Evolutionary conservation across 2,113 vertebrate species (phyloP).

Genomic region (Paralichthys olivaceus): DNA sequence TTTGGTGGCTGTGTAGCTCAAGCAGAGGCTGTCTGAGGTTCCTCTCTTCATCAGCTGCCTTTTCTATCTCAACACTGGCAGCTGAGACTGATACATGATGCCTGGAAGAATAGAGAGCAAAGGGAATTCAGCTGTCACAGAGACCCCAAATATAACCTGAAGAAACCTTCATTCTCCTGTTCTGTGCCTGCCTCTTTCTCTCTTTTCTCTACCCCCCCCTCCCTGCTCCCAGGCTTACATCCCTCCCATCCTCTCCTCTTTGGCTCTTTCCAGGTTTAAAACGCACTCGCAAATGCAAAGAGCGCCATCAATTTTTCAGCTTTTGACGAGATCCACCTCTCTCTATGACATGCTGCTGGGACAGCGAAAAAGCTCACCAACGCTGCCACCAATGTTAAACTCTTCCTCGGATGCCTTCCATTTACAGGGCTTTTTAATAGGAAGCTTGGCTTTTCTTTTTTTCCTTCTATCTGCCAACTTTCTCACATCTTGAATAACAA

Average conservation of each 20-base stretch:
- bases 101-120: slow-evolving; percentile 54
- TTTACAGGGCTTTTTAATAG: slow-evolving; percentile 20
- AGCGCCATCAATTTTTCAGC: slow-evolving; percentile 30
- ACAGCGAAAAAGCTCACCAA: slow-evolving; percentile 32
- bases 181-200: slow-evolving; percentile 1
- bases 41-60: slow-evolving; percentile 44
- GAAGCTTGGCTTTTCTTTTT: slow-evolving; percentile 15
- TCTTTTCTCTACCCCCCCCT: slow-evolving; percentile 5
- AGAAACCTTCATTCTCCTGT: slow-evolving; percentile 41
- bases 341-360: background rate
- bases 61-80: slow-evolving; percentile 42
- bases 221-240: background rate
- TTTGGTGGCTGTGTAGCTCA: slow-evolving; percentile 15
- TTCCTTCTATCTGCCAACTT: slow-evolving; percentile 28
- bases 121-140: slow-evolving; percentile 62
- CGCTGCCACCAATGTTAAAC: slow-evolving; percentile 8
- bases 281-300: slow-evolving; percentile 37
- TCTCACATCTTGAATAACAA: slow-evolving; percentile 37
- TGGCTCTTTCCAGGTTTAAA: slow-evolving; percentile 44
- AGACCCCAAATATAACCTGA: slow-evolving; percentile 63
- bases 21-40: slow-evolving; percentile 40
- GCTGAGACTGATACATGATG: slow-evolving; percentile 48
- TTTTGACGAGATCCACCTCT: slow-evolving; percentile 33
- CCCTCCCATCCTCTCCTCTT: slow-evolving; percentile 13
- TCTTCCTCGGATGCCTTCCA: slow-evolving; percentile 9